A percentile compares a stretch with the other conserved stretches of the same genome.
Evolutionary conservation across 2,888 invertebrate genomes (phyloP).

Genomic region (Lottia scabra): DNA sequence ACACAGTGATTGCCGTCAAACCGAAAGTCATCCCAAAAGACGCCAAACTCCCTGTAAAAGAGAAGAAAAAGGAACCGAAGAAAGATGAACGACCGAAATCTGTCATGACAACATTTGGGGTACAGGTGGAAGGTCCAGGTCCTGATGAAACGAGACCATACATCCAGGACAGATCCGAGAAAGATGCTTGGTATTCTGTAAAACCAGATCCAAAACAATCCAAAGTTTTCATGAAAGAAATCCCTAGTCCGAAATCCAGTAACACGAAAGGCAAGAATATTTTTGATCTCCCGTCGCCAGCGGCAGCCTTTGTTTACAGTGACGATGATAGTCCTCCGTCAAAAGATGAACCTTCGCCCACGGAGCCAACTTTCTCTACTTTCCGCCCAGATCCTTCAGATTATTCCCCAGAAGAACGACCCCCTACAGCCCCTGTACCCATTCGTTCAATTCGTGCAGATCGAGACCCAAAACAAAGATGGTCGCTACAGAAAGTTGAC

Average conservation of each 20-base stretch:
- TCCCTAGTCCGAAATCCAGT: conserved; percentile 4
- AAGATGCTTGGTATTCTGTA: conserved; percentile 21
- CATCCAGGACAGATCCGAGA: conserved; percentile 8
- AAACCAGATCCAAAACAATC: conserved; percentile 14
- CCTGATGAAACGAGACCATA: background rate
- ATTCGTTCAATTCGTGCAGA: background rate
- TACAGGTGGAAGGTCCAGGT: too few species aligned
- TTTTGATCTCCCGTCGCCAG: conserved; percentile 43
- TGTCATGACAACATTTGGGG: background rate
- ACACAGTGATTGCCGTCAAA: conserved; percentile 18
- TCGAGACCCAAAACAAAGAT: conserved; percentile 23
- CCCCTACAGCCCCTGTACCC: background rate
- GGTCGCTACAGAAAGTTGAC: conserved; percentile 34
- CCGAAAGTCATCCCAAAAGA: conserved; percentile 19
- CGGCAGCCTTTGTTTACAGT: conserved; percentile 44
- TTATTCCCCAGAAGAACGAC: background rate
- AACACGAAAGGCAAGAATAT: conserved; percentile 4
- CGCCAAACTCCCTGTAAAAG: conserved; percentile 19
- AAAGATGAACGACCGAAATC: conserved; percentile 6
- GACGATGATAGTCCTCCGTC: conserved; percentile 36
- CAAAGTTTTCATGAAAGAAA: conserved; percentile 8
- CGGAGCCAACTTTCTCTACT: conserved; percentile 35
- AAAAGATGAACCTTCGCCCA: conserved; percentile 15
- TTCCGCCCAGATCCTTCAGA: conserved; percentile 32
- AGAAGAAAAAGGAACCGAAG: conserved; percentile 12